These are phyloP conservation scores for Apogon talboti DNA, from an alignment of 2,797 vertebrate genomes.

Conservation along the genomic window DNA sequence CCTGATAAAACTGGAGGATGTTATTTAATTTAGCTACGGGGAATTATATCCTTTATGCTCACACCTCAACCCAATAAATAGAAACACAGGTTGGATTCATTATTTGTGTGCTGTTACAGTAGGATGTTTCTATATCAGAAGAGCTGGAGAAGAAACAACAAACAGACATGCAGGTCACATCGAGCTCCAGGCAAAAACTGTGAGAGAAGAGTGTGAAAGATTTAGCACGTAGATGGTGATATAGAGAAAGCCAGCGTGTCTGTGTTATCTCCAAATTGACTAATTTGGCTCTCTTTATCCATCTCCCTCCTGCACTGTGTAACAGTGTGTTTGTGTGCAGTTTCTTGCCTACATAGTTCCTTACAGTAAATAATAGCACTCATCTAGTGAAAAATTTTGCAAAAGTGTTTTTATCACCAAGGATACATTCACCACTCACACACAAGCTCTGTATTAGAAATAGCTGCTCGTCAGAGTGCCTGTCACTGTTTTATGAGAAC, in stretches of 20 bases:
- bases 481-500: constrained; percentile 4
- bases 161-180: constrained; percentile 34
- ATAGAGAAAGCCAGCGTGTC: constrained; percentile 55
- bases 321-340: constrained; percentile 16
- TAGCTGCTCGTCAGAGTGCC: constrained; percentile 21
- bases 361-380: constrained; percentile 19
- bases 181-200: constrained; percentile 38
- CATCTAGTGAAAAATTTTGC: constrained; percentile 49
- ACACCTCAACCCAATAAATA: constrained; percentile 38
- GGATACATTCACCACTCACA: constrained; percentile 23
- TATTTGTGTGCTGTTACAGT: constrained; percentile 40
- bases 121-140: constrained; percentile 35
- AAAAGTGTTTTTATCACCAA: constrained; percentile 59
- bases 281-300: constrained; percentile 65
- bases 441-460: constrained; percentile 25
- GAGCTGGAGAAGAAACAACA: constrained; percentile 20
- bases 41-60: constrained; percentile 21
- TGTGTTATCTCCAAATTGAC: constrained; percentile 66
- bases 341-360: constrained; percentile 24
- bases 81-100: constrained; percentile 36
- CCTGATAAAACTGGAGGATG: neutral
- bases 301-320: constrained; percentile 44
- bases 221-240: constrained; percentile 53
- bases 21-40: constrained; percentile 8
- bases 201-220: constrained; percentile 60